Percentiles rank a stretch among this genome's conserved stretches.
These are phyloP conservation scores for Sebastes minor DNA, from an alignment of 2,797 vertebrate genomes.

Conservation along the genomic window DNA sequence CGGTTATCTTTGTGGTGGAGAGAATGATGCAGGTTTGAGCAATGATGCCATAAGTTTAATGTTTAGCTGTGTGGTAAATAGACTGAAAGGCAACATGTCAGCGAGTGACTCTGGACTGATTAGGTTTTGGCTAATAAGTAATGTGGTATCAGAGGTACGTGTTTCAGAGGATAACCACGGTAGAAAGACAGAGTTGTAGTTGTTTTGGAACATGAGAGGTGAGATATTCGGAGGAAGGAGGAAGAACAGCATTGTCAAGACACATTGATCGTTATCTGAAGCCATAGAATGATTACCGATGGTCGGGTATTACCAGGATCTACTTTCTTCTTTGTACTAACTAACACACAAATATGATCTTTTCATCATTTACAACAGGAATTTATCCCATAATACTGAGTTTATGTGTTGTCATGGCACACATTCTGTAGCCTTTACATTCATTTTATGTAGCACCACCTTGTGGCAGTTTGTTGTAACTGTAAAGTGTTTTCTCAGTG, in stretches of 20 bases:
- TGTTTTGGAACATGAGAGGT: neutral
- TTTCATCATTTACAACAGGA: neutral
- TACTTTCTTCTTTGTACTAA: constrained; percentile 30
- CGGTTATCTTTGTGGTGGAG: neutral
- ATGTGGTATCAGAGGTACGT: constrained; percentile 18
- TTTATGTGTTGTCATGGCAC: constrained; percentile 4
- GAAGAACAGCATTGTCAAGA: neutral
- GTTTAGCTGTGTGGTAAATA: constrained; percentile 67
- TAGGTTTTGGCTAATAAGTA: constrained; percentile 68
- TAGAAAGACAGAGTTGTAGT: neutral
- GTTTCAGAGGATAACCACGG: neutral
- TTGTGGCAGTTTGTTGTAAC: too few species aligned
- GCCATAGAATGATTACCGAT: neutral
- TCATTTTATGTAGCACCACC: too few species aligned
- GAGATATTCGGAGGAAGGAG: neutral
- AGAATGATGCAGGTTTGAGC: constrained; percentile 20
- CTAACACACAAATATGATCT: neutral
- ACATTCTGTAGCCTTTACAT: too few species aligned
- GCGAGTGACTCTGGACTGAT: constrained; percentile 28
- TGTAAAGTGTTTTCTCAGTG: too few species aligned
- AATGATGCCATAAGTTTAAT: constrained; percentile 70
- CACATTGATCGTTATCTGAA: neutral
- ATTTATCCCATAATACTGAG: neutral
- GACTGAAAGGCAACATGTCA: constrained; percentile 28
- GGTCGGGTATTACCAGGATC: neutral